Percentiles rank a stretch among this genome's conserved stretches.
phyloP scores from a whole-genome alignment of 2,888 invertebrate genomes.

The Sicus ferrugineus region DNA sequence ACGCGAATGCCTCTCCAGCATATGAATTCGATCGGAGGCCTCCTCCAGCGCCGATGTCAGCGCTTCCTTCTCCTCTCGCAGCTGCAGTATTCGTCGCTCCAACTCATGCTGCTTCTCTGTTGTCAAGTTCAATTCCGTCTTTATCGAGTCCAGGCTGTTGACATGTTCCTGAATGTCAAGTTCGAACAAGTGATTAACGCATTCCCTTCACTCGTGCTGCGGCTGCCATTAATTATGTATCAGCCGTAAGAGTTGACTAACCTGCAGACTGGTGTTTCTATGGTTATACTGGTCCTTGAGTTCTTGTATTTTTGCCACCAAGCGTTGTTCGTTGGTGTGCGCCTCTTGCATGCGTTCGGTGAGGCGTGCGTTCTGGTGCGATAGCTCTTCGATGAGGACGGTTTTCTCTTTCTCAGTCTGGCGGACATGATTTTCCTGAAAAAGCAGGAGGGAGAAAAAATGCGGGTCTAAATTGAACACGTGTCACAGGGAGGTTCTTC shows the following conservation, averaged over 20 bases:
- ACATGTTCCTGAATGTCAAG: conserved; percentile 76
- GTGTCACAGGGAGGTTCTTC: background rate
- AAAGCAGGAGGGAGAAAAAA: conserved; percentile 3
- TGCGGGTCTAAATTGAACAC: background rate
- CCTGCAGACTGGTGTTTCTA: conserved; percentile 78
- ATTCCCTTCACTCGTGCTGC: background rate
- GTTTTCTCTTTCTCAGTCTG: conserved; percentile 80
- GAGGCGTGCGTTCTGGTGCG: conserved; percentile 87
- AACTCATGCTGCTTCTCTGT: conserved; percentile 84
- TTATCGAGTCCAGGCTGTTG: conserved; percentile 84
- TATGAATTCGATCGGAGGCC: conserved; percentile 85
- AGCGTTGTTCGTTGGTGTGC: conserved; percentile 79
- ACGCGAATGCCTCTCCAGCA: conserved; percentile 82
- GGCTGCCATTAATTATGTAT: background rate
- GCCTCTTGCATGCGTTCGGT: conserved; percentile 87
- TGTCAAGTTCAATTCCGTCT: conserved; percentile 86
- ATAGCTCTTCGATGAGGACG: conserved; percentile 80
- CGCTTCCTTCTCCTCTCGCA: conserved; percentile 82
- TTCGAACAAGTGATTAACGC: conserved; percentile 1
- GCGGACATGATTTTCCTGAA: conserved; percentile 60
- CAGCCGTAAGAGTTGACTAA: conserved; percentile 45
- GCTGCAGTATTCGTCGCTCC: conserved; percentile 79
- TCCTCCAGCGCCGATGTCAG: conserved; percentile 85
- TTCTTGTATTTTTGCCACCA: conserved; percentile 81
- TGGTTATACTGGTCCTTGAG: conserved; percentile 85